Base-by-base conservation (phyloP, 2,888 invertebrate genomes). In the Amiota communis region DNA sequence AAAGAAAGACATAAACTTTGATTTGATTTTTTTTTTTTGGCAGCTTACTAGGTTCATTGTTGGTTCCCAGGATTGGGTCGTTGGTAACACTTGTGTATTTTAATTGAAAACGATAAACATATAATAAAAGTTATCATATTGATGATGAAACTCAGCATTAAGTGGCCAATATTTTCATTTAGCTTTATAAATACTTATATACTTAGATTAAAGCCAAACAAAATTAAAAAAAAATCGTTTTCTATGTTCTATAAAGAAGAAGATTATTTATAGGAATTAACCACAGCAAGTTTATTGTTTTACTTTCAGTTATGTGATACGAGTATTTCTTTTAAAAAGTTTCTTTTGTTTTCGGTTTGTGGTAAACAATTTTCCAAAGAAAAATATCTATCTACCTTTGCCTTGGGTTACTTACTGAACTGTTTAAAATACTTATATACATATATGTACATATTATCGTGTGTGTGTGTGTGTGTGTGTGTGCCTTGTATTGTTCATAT, bases 301-400 rank as follows among this genome's bases (percentile, higher is more conserved):
- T 36, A 10, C n/a, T n/a, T 63, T 12, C 46, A 46, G 36, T 36
- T 36, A 4, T 36, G 36, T 36, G 36, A 36, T 36, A 36, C 23
- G 23, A 23, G 23, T 23, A 23, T 23, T 23, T 23, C 6, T 36
- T 36, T 13, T 36, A 13, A 63, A 63, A 63, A 63, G 63, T 63
- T 63, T 46, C n/a, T 46, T 63, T 63, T 47, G 63, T 46, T 63
- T 63, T 63, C n/a, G 63, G 12, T 13, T 63, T 63, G 23, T n/a
- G n/a, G n/a, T 20, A 12, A 36, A 36, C 36, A 36, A 36, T 36
- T 20, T 20, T 36, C 13, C 36, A 63, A 20, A 63, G 36, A 63
- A 36, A 36, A 36, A 6, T 36, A 0, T 36, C 36, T 36, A 36
- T 36, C 36, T 36, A 36, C 36, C 36, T 36, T 36, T 36, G 36